Evolutionary conservation across 2,797 vertebrate genomes (phyloP).

Genomic region (Echiichthys vipera): DNA sequence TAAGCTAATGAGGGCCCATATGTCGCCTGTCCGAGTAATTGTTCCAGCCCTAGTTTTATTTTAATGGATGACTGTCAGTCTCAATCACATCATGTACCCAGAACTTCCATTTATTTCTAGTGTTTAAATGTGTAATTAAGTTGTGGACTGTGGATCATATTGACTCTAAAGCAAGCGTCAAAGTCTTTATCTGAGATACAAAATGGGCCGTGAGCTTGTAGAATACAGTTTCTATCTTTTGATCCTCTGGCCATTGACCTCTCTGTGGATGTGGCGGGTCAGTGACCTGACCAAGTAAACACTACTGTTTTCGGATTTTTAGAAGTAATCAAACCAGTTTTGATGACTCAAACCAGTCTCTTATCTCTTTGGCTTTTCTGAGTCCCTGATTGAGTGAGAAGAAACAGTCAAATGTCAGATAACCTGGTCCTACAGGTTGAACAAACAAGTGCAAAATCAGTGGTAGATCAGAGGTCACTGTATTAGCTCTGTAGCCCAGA

Average conservation of each 20-base stretch:
- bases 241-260: constrained; percentile 57
- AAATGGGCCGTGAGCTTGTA: neutral
- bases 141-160: neutral
- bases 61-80: neutral
- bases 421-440: constrained; percentile 5
- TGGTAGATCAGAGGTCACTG: constrained; percentile 5
- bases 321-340: constrained; percentile 6
- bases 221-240: constrained; percentile 15
- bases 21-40: too few relatives aligned
- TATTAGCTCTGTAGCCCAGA: too few relatives aligned
- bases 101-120: neutral
- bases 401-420: constrained; percentile 29
- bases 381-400: constrained; percentile 14
- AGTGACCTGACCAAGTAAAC: constrained; percentile 41
- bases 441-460: neutral
- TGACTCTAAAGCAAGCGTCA: neutral
- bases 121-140: neutral
- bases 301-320: constrained; percentile 1
- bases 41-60: too few relatives aligned
- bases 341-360: constrained; percentile 11
- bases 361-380: constrained; percentile 12
- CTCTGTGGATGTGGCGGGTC: constrained; percentile 23
- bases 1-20: neutral
- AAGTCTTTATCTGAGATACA: neutral
- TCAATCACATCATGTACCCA: too few relatives aligned